Base-by-base conservation (phyloP, 1,140 invertebrate genomes). In the Acromyrmex charruanus region DNA sequence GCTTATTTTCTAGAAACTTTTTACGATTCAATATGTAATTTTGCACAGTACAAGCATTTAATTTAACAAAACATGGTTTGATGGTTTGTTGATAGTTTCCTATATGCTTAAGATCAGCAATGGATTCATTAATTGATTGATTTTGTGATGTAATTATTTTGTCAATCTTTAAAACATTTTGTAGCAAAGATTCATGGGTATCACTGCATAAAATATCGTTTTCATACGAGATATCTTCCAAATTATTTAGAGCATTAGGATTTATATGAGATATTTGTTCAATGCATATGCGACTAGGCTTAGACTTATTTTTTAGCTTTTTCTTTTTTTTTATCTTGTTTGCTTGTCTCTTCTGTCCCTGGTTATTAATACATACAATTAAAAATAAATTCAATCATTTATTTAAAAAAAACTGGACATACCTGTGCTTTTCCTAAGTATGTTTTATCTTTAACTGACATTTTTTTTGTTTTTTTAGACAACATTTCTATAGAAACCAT, bases 61-160 rank as follows among this genome's bases (percentile, higher is more conserved):
- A 72, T 28, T 53, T 39, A 25, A 89, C 63, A 63, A n/a, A 89
- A 87, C 88, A 89, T 61, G 69, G 39, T 35, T 87, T 89, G 4
- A 85, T 53, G 44, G 82, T 39, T 14, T 51, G 10, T 10, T 35
- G 18, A 7, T 44, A 16, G 39, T 18, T 63, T 25, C 39, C 55
- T 9, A 5, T 65, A 10, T 21, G 12, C 28, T 88, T 74, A 3
- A 14, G n/a, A 28, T n/a, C 25, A 71, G 68, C 16, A n/a, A 21
- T 31, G 10, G 6, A 72, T 0, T 9, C 10, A 10, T 31, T 21
- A 39, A 5, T 25, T n/a, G 3, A 49, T 31, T 12, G 7, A 18
- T 0, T 68, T 25, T 77, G 49, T 35, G 10, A 61, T 21, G 9
- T 25, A 39, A 12, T 44, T 39, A 0, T 25, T 39, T 65, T 14